Conservation (phyloP, 2,888 invertebrate genomes). For the Tromatobia lineatoria region DNA sequence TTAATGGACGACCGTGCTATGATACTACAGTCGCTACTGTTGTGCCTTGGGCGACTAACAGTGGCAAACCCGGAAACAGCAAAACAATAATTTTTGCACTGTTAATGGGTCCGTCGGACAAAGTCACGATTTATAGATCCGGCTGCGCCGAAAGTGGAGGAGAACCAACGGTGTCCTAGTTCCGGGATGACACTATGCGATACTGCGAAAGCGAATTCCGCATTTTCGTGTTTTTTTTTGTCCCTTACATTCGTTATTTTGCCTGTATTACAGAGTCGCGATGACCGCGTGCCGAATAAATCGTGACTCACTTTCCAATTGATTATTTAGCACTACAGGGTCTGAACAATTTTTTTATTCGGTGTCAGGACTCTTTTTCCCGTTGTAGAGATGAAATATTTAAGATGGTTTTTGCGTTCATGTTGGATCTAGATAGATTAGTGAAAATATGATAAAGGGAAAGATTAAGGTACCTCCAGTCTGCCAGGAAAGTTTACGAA, state of each 20-base stretch:
- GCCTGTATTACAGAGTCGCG: not conserved
- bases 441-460: too few species aligned
- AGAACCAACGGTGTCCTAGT: constrained; percentile 6
- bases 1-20: constrained; percentile 67
- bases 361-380: not conserved
- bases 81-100: constrained; percentile 75
- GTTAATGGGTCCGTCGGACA: constrained; percentile 72
- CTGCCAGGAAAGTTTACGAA: too few species aligned
- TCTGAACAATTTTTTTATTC: constrained; percentile 6
- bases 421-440: too few species aligned
- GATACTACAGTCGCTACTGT: not conserved
- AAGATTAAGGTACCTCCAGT: too few species aligned
- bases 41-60: constrained; percentile 5
- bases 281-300: constrained; percentile 20
- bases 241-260: constrained; percentile 5
- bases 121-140: constrained; percentile 73
- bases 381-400: not conserved
- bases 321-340: constrained; percentile 18
- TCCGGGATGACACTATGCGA: constrained; percentile 27
- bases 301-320: not conserved
- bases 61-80: constrained; percentile 69
- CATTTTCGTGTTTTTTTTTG: constrained; percentile 52
- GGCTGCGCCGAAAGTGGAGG: constrained; percentile 59
- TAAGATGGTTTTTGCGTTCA: not conserved
- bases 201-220: constrained; percentile 61